These are phyloP conservation scores for Drosophila crucigera DNA, from an alignment of 2,888 invertebrate species.

Conservation along the genomic window DNA sequence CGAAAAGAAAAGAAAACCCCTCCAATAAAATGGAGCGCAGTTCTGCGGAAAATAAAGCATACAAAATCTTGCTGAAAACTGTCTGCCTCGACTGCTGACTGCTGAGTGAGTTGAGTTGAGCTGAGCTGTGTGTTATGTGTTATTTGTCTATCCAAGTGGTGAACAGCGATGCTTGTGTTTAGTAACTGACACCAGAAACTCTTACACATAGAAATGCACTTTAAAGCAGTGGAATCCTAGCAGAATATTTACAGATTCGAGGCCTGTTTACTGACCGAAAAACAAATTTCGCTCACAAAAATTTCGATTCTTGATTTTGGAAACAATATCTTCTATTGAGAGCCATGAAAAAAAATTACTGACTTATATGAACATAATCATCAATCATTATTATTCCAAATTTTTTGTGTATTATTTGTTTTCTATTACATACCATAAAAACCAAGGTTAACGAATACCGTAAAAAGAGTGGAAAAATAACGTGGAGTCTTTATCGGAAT, in stretches of 20 bases:
- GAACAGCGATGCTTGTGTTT: constrained; percentile 5
- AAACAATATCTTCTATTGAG: neutral
- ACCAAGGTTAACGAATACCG: neutral
- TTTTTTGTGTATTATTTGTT: neutral
- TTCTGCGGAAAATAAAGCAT: constrained; percentile 17
- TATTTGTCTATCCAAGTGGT: constrained; percentile 9
- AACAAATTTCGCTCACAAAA: no score
- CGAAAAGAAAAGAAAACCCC: constrained; percentile 17
- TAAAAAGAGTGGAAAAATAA: neutral
- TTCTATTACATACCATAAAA: neutral
- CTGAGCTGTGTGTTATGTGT: neutral
- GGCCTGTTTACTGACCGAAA: neutral
- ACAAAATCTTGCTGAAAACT: constrained; percentile 5
- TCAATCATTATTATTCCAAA: neutral
- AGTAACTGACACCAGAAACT: neutral
- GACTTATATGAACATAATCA: no score
- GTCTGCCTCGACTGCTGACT: constrained; percentile 8
- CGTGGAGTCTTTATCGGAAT: neutral
- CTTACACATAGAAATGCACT: constrained; percentile 1
- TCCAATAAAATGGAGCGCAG: constrained; percentile 39
- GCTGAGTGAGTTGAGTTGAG: constrained; percentile 39
- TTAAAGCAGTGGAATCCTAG: constrained; percentile 2
- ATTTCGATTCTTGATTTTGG: neutral
- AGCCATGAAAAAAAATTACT: neutral
- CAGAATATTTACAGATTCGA: neutral